Evolutionary conservation across 2,888 invertebrate species (phyloP).

Genomic region (Lasioglossum calceatum): DNA sequence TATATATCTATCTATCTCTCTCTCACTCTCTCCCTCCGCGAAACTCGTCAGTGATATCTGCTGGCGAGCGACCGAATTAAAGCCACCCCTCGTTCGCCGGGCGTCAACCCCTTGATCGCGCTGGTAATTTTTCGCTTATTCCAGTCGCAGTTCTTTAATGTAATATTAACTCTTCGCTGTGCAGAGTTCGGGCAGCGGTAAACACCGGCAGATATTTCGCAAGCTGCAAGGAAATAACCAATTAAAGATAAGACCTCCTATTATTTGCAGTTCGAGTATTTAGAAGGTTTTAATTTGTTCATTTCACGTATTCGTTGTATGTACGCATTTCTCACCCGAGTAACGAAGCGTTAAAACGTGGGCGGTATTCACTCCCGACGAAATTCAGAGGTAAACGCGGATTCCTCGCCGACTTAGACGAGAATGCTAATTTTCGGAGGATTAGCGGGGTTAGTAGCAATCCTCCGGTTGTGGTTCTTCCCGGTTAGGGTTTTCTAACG

Average conservation of each 20-base stretch:
- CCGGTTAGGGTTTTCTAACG: background rate
- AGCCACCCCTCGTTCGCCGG: background rate
- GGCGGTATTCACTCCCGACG: background rate
- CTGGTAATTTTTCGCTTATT: constrained; percentile 17
- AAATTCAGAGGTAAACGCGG: background rate
- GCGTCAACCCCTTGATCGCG: constrained; percentile 11
- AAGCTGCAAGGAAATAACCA: background rate
- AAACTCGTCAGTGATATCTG: constrained; percentile 22
- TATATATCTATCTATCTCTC: too few relatives aligned
- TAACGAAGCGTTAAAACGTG: background rate
- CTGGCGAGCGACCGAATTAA: constrained; percentile 26
- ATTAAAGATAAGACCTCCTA: background rate
- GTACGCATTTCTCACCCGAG: background rate
- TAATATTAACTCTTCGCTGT: constrained; percentile 3
- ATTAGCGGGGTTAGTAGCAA: background rate
- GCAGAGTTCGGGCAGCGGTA: background rate
- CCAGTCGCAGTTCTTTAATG: background rate
- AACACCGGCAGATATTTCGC: background rate
- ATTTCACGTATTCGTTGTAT: background rate
- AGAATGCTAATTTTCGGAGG: background rate
- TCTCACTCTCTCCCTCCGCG: background rate
- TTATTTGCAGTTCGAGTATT: background rate
- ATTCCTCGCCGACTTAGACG: background rate
- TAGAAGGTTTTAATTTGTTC: background rate
- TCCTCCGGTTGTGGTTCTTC: background rate